Evolutionary conservation across 2,888 invertebrate genomes (phyloP).

Genomic region (Pocota personata): DNA sequence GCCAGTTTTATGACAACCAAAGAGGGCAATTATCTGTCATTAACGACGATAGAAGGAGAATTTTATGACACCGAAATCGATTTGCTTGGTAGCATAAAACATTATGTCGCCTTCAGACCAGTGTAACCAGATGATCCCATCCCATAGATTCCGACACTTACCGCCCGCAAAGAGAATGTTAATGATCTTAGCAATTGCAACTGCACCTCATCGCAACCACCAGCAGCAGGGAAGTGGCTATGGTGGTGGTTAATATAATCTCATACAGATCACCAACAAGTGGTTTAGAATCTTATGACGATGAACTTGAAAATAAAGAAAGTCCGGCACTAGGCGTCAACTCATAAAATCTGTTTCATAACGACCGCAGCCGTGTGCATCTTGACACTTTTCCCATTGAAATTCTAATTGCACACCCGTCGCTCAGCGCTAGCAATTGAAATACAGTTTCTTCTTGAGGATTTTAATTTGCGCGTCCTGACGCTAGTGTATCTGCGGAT

Average conservation of each 20-base stretch:
- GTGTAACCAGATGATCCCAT: constrained; percentile 58
- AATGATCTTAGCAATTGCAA: constrained; percentile 54
- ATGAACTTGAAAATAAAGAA: constrained; percentile 66
- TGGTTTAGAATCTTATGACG: constrained; percentile 29
- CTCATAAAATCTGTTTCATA: constrained; percentile 64
- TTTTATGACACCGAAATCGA: constrained; percentile 68
- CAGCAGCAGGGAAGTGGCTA: neutral
- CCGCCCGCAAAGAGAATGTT: constrained; percentile 69
- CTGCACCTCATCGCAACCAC: constrained; percentile 1
- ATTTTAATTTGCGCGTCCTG: constrained; percentile 63
- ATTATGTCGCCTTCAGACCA: constrained; percentile 61
- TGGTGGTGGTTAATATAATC: constrained; percentile 45
- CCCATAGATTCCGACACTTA: constrained; percentile 52
- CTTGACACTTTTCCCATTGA: constrained; percentile 70
- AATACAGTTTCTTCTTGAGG: constrained; percentile 55
- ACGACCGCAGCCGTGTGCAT: constrained; percentile 53
- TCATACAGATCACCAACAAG: constrained; percentile 45
- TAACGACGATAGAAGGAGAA: constrained; percentile 53
- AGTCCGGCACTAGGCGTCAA: constrained; percentile 57
- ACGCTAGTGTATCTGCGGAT: neutral
- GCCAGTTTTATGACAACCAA: constrained; percentile 53
- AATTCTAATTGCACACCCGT: constrained; percentile 70
- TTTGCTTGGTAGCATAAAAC: constrained; percentile 64
- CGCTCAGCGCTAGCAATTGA: constrained; percentile 53
- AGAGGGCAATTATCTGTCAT: constrained; percentile 68